Evolutionary conservation across 2,113 vertebrate species (phyloP).

Genomic region (Galemys pyrenaicus): DNA sequence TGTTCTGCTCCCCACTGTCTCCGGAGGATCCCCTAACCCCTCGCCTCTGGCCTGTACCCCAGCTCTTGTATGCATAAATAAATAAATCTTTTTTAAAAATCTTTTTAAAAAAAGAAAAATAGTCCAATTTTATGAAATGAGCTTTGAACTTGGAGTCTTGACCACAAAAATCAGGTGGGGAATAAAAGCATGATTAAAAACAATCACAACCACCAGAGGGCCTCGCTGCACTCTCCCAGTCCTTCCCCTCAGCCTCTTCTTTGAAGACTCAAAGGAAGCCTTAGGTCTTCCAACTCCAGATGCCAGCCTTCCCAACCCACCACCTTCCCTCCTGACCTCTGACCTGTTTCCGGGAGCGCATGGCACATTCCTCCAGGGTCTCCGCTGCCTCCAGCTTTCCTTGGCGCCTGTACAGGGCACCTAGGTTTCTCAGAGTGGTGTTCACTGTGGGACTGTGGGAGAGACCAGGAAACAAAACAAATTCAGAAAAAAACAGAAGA

Average conservation of each 20-base stretch:
- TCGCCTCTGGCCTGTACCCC: too few relatives aligned
- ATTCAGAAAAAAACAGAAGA: conserved; percentile 74
- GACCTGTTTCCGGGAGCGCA: conserved; percentile 94
- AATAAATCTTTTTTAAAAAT: too few relatives aligned
- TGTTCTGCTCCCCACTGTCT: too few relatives aligned
- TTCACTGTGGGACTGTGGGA: conserved; percentile 73
- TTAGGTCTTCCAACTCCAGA: background rate
- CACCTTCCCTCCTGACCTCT: background rate
- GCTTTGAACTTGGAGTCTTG: background rate
- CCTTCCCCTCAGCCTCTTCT: background rate
- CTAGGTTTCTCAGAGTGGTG: conserved; percentile 92
- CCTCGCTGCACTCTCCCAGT: background rate
- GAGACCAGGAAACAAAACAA: background rate
- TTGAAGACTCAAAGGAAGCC: background rate
- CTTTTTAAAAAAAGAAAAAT: background rate
- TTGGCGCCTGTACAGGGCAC: conserved; percentile 93
- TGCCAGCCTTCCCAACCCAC: background rate
- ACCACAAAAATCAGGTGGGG: background rate
- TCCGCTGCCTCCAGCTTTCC: conserved; percentile 96
- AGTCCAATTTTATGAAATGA: background rate
- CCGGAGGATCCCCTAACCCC: too few relatives aligned
- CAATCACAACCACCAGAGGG: background rate
- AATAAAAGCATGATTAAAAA: conserved; percentile 8
- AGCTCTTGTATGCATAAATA: too few relatives aligned
- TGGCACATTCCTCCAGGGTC: conserved; percentile 93